Base-by-base conservation (phyloP, 2,888 invertebrate species). In the Ischnura elegans region DNA sequence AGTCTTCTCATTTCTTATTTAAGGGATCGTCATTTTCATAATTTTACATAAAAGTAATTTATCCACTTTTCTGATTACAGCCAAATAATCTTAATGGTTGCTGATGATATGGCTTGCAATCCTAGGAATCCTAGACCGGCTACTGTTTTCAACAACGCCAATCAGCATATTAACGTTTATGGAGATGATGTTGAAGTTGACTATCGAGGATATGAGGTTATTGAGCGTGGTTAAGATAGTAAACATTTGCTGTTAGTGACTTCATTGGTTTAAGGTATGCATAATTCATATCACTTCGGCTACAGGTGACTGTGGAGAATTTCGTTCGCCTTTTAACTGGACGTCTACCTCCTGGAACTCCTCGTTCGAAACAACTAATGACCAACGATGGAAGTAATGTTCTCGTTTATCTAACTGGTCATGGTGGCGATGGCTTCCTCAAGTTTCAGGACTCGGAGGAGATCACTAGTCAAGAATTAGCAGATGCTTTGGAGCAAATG, bases 371-470 rank as follows among this genome's bases (percentile, higher is more conserved):
- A 95, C 98, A 99, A 94, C 96, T 99, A 21, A 97, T 99, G 0
- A 99, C 99, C 0, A 99, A 99, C 96, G 99, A 99, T 95, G 98
- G 99, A 29, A 99, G 99, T 95, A 99, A 99, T 96, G 98, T 99
- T 93, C 96, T 99, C 2, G 98, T 99, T 94, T 99, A 99, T 95
- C 97, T 99, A 95, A 99, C 99, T 0, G 98, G 97, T 5, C 99
- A 99, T 96, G 99, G 99, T 8, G 99, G 99, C 36, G 99, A 99
- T 96, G 99, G 99, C 0, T 99, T 99, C 95, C 96, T 99, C 0
- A 99, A 99, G 96, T 99, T 99, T 95, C 99, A 99, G 96, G 99
- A 99, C 96, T 99, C 99, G 0, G 99, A 99, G 95, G 99, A 99
- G 96, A 98, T 99, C 43, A 99, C 99, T 2, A 99, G 98, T 96